Evolutionary conservation across 2,113 vertebrate genomes (phyloP).

Genomic region (Apistogramma diplotaenia): DNA sequence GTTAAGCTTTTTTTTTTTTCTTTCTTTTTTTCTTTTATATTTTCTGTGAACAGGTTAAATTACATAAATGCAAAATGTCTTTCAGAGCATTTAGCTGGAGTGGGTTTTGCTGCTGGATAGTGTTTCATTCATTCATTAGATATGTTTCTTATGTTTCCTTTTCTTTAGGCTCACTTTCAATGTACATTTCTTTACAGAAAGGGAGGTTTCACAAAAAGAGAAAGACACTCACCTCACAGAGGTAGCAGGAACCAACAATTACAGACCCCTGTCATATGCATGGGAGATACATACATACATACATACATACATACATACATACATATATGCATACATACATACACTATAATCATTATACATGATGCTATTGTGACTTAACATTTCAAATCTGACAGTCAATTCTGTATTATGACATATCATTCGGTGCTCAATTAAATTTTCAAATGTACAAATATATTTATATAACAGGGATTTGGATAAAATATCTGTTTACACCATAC

Average conservation of each 20-base stretch:
- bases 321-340: too few species aligned
- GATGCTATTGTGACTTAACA: too few species aligned
- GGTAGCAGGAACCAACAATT: constrained; percentile 1
- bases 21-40: constrained; percentile 1
- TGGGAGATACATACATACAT: too few species aligned
- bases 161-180: constrained; percentile 30
- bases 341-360: too few species aligned
- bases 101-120: neutral
- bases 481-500: too few species aligned
- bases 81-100: constrained; percentile 20
- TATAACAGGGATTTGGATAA: too few species aligned
- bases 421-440: too few species aligned
- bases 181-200: constrained; percentile 30
- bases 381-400: too few species aligned
- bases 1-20: neutral
- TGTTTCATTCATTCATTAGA: constrained; percentile 16
- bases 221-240: neutral
- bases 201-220: constrained; percentile 26
- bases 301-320: too few species aligned
- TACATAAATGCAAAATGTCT: constrained; percentile 14
- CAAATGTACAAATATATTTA: too few species aligned
- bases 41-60: constrained; percentile 16
- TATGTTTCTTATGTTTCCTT: neutral
- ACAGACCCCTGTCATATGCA: neutral
- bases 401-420: too few species aligned